Base-by-base conservation (phyloP, 2,888 invertebrate species). In the Lasioglossum oenotherae region DNA sequence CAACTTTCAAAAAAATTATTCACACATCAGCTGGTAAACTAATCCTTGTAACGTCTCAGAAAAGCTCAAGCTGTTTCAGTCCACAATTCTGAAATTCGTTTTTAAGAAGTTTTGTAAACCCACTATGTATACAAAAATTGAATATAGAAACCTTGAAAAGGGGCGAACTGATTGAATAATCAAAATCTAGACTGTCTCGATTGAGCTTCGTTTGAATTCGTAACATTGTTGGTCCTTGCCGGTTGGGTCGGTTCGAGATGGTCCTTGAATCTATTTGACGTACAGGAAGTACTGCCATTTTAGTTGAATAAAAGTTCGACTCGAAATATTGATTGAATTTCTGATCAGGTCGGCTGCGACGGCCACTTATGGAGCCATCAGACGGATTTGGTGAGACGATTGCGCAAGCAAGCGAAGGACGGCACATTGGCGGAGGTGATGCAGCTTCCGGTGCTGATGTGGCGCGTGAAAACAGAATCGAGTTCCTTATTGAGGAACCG, bases 341-440 rank as follows among this genome's bases (percentile, higher is more conserved):
- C n/a, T 71, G 14, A 71, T 38, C 95, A 97, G 96, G 97, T 98
- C 82, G 98, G 98, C 4, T 98, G 98, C 94, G 97, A 97, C 74
- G 97, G 97, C 73, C 96, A 96, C 87, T 95, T 98, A 46, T 97
- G 97, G 96, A 95, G 96, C n/a, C 96, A 97, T 76, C 97, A 97
- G 92, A 96, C 96, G 67, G 96, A 97, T 44, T 95, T 97, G 23
- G 96, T 98, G n/a, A 96, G 97, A 53, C 96, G 97, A 53, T 94
- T 98, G 19, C 96, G 97, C 85, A 96, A 97, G 76, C 97, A 97
- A 90, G 96, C 97, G 0, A 96, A 96, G 6, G 97, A 97, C 92
- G 98, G 98, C 0, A 97, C 97, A 0, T 95, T 98, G 79, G 96
- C 97, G 35, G 97, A 97, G 92, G 96, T 97, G 19, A 93, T 98